Conservation (phyloP, 2,797 vertebrate genomes). For the Acanthurus tractus region DNA sequence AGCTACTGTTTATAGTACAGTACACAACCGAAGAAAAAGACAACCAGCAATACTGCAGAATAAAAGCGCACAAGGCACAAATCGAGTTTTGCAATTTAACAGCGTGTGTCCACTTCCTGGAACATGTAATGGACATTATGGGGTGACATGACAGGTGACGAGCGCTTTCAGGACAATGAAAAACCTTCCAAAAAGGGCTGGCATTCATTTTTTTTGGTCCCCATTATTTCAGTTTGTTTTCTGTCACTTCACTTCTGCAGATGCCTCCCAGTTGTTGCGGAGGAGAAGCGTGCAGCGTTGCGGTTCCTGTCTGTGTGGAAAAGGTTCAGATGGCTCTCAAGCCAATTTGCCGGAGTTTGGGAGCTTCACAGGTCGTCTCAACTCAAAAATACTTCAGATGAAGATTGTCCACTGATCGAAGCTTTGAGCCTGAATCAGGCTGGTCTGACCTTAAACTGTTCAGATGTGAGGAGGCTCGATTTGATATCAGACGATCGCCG, state of each 20-base stretch:
- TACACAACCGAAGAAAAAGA: background rate
- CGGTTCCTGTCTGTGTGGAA: background rate
- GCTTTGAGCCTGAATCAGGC: conserved; percentile 30
- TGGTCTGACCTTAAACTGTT: conserved; percentile 31
- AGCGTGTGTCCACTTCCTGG: background rate
- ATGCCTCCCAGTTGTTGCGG: background rate
- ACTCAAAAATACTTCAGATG: background rate
- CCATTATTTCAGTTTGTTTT: background rate
- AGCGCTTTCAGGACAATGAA: conserved; percentile 20
- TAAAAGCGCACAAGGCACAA: conserved; percentile 20
- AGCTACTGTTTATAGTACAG: conserved; percentile 13
- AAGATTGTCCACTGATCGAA: conserved; percentile 11
- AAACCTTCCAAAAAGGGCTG: background rate
- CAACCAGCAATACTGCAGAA: conserved; percentile 33
- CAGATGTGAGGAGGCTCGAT: conserved; percentile 1
- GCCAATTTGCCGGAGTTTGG: conserved; percentile 6
- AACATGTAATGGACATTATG: conserved; percentile 1
- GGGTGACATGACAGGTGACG: conserved; percentile 6
- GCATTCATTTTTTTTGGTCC: conserved; percentile 63
- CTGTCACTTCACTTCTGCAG: conserved; percentile 11
- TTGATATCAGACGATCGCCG: conserved; percentile 32
- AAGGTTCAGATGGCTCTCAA: conserved; percentile 1
- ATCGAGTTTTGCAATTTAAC: background rate
- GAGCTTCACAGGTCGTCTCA: conserved; percentile 10
- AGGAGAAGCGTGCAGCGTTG: conserved; percentile 7